Evolutionary conservation across 2,888 invertebrate species (phyloP), one percentile per base, ranked within the genome.

Genomic region (Pterostichus niger): DNA sequence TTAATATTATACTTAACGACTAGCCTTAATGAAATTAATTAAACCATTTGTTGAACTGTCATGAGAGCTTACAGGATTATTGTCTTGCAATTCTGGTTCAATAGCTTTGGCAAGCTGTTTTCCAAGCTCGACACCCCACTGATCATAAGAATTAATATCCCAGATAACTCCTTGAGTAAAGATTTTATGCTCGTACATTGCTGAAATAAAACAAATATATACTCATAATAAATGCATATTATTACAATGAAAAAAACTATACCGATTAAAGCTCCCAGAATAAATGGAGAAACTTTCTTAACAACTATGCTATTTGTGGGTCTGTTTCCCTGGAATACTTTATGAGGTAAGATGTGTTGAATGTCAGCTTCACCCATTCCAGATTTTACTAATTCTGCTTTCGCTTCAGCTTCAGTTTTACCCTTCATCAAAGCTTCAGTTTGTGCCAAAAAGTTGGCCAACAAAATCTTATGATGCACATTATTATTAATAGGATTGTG

Each of bases 141-240:
- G 99, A 91, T 99, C 99, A 90, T 96, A 99, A 0, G 99, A 99
- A 90, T 99, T 99, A 89, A 99, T 98, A 90, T 99, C 97, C 99
- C 99, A 99, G 87, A 99, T 96, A 68, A 98, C 94, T 59, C 99
- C 99, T 90, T 99, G 99, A 0, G 96, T 96, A 91, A 99, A 99
- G 87, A 99, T 99, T 91, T 99, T 99, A 90, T 99, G 99, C 89
- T 99, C 99, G 90, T 99, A 99, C 91, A 97, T 93, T 0, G 98
- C 99, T 97, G 91, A 68, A 91, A 91, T 46, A 6, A 56, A 31
- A 44, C 7, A 68, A 68, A 35, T 40, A 24, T 24, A 24, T 24
- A 24, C 24, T n/a, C 35, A 31, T 40, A 40, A 35, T 4, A n/a
- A 13, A 13, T 52, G 5, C 52, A 13, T 52, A 24, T 24, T 24